Evolutionary conservation across 2,113 vertebrate genomes (phyloP).

Genomic region (Synodontis membranacea): DNA sequence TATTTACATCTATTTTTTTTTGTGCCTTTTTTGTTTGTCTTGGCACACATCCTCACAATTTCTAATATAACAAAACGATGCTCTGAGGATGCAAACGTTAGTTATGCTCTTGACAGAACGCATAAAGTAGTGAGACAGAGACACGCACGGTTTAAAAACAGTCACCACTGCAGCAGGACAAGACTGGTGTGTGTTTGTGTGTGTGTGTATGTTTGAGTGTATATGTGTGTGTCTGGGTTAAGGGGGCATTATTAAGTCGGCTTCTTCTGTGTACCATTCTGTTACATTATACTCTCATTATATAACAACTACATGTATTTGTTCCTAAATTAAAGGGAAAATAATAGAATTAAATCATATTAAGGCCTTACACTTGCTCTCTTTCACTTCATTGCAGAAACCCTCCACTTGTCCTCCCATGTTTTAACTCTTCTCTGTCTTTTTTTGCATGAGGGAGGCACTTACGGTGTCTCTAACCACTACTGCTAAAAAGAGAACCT

Average conservation of each 20-base stretch:
- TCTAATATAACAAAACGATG: constrained; percentile 57
- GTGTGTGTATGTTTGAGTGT: constrained; percentile 20
- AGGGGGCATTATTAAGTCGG: constrained; percentile 69
- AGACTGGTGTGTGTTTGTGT: constrained; percentile 25
- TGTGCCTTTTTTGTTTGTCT: constrained; percentile 32
- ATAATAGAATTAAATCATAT: constrained; percentile 33
- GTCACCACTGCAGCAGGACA: constrained; percentile 43
- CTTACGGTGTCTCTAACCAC: too few relatives aligned
- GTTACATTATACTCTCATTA: constrained; percentile 66
- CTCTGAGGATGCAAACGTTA: constrained; percentile 72
- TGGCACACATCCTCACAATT: constrained; percentile 8
- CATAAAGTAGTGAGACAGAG: constrained; percentile 63
- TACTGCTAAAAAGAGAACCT: background rate
- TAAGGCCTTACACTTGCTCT: constrained; percentile 66
- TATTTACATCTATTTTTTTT: constrained; percentile 25
- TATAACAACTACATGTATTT: constrained; percentile 66
- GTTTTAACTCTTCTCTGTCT: background rate
- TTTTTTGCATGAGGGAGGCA: background rate
- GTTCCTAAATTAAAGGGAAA: background rate
- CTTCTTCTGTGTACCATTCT: constrained; percentile 70
- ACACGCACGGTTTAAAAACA: constrained; percentile 51
- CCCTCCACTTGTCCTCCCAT: constrained; percentile 9
- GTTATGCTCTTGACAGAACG: constrained; percentile 71
- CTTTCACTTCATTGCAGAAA: constrained; percentile 57
- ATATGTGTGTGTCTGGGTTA: constrained; percentile 29